These are phyloP conservation scores for Diarsia rubi DNA, from an alignment of 2,888 invertebrate genomes.

Conservation along the genomic window DNA sequence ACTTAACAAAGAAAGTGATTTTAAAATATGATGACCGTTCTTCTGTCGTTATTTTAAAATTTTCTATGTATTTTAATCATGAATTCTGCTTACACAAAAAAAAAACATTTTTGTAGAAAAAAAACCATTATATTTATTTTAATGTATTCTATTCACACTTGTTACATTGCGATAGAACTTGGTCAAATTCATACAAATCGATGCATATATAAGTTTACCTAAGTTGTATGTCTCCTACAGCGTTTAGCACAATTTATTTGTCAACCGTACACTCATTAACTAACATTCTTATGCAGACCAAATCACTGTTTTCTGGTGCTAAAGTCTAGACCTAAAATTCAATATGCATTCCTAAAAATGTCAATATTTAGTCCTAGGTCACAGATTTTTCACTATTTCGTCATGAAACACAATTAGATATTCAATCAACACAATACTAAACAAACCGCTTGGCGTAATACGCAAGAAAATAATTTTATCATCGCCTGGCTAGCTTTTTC, in stretches of 20 bases:
- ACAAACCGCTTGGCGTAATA: too few species aligned
- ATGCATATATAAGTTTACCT: slow-evolving; percentile 12
- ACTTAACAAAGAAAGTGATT: slow-evolving; percentile 32
- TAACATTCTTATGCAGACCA: slow-evolving; percentile 57
- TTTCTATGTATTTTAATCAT: slow-evolving; percentile 15
- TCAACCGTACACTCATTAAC: slow-evolving; percentile 38
- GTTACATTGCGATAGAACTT: neutral
- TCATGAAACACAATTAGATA: neutral
- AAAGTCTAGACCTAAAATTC: slow-evolving; percentile 41
- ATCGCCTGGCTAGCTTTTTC: neutral
- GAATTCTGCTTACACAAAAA: neutral
- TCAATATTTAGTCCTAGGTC: slow-evolving; percentile 26
- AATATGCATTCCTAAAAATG: slow-evolving; percentile 24
- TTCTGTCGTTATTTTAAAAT: slow-evolving; percentile 8
- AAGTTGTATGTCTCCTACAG: slow-evolving; percentile 5
- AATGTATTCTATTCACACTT: neutral
- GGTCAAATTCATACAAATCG: slow-evolving; percentile 38
- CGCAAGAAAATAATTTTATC: neutral
- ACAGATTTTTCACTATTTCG: slow-evolving; percentile 9
- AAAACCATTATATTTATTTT: neutral
- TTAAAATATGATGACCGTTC: neutral
- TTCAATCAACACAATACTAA: neutral
- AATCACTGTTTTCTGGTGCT: slow-evolving; percentile 32
- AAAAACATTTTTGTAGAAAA: neutral
- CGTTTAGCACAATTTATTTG: slow-evolving; percentile 51